Evolutionary conservation across 92 coral and sea anemone genomes (phyloP).

Genomic region (Bergia sp.): DNA sequence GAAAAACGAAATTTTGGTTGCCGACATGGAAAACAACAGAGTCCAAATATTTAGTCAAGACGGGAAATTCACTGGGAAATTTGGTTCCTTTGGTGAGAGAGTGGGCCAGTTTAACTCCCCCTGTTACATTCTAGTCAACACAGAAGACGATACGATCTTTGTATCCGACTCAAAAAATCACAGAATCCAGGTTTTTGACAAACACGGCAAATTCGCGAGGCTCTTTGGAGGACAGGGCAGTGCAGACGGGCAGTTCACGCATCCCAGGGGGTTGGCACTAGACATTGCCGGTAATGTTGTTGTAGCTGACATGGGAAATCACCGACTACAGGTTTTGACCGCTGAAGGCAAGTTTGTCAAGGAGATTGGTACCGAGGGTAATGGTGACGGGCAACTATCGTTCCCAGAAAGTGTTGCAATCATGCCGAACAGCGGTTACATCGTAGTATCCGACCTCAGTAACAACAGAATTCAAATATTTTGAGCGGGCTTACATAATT

Average conservation of each 20-base stretch:
- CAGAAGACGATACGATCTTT: constrained; percentile 82
- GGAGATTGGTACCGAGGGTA: constrained; percentile 97
- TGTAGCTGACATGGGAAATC: constrained; percentile 99
- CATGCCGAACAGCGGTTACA: constrained; percentile 99
- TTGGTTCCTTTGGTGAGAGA: constrained; percentile 90
- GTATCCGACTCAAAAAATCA: constrained; percentile 98
- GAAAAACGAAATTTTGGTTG: constrained; percentile 86
- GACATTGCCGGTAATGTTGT: constrained; percentile 94
- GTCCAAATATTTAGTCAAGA: constrained; percentile 87
- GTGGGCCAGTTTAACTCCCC: constrained; percentile 92
- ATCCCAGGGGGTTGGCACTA: constrained; percentile 95
- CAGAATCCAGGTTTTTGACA: constrained; percentile 94
- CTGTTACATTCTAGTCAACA: constrained; percentile 80
- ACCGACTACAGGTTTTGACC: constrained; percentile 90
- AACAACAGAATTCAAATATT: constrained; percentile 96
- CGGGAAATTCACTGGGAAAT: constrained; percentile 86
- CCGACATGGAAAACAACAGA: constrained; percentile 98
- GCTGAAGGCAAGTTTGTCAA: constrained; percentile 84
- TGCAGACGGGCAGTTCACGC: constrained; percentile 88
- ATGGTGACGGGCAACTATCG: constrained; percentile 98
- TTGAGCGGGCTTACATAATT: constrained; percentile 9
- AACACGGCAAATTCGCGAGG: constrained; percentile 77
- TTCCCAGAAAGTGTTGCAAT: constrained; percentile 99
- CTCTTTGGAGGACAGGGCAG: constrained; percentile 89
- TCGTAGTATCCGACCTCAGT: constrained; percentile 96